These are phyloP conservation scores for Aradophagus sp. DNA, from an alignment of 1,140 invertebrate genomes.

Conservation along the genomic window DNA sequence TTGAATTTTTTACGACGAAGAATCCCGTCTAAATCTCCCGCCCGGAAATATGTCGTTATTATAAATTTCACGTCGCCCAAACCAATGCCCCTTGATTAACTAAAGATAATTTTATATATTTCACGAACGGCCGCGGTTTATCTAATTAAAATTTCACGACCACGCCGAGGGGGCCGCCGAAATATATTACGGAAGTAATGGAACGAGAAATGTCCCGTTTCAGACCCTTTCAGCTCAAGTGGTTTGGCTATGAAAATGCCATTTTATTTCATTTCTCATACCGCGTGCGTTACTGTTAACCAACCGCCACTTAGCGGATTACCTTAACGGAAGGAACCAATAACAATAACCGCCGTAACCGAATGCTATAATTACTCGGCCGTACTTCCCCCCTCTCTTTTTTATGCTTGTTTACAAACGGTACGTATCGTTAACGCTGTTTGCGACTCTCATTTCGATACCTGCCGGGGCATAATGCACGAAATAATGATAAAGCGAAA, in stretches of 20 bases:
- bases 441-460: too few relatives aligned
- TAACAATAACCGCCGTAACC: conserved; percentile 34
- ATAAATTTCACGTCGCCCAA: too few relatives aligned
- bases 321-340: conserved; percentile 34
- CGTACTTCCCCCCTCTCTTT: conserved; percentile 7
- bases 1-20: conserved; percentile 24
- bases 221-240: conserved; percentile 38
- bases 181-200: conserved; percentile 19
- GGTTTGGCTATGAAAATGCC: conserved; percentile 31
- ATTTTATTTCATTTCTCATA: conserved; percentile 29
- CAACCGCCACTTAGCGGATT: conserved; percentile 39
- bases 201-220: conserved; percentile 18
- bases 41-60: too few relatives aligned
- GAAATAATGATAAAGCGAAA: neutral
- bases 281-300: conserved; percentile 38
- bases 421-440: conserved; percentile 12
- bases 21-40: neutral
- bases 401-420: conserved; percentile 3
- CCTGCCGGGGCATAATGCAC: conserved; percentile 2
- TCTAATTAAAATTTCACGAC: conserved; percentile 19
- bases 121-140: too few relatives aligned
- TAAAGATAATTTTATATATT: too few relatives aligned
- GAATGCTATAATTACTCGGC: conserved; percentile 32
- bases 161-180: neutral
- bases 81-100: too few relatives aligned